Base-by-base conservation (phyloP, 2,113 vertebrate genomes). In the Brachypodius melanocephalos region DNA sequence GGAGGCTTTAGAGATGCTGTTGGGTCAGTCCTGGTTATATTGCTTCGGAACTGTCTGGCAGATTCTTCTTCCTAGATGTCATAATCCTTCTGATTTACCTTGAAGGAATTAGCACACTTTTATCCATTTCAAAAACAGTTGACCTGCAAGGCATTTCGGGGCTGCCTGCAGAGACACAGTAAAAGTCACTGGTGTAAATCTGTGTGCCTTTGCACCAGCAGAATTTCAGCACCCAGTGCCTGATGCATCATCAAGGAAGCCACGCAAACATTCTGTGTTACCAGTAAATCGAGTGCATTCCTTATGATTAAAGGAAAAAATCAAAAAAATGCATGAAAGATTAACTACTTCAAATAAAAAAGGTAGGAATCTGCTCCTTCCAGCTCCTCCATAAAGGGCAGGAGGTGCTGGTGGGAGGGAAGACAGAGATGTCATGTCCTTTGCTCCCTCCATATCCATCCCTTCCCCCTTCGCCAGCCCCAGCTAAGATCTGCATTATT, bases 1-100 rank as follows among this genome's bases (percentile, higher is more conserved):
- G 94, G 97, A 95, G 97, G 91, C 63, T 89, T 95, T 73, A 93
- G 96, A 96, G 96, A 91, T 94, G 96, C 92, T 97, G 72, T 89
- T 94, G 97, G 97, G 97, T 97, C 97, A 98, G 93, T 96, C 91
- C 93, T 92, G 83, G 91, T 71, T 89, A 81, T 74, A 95, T 87
- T 85, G 76, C 90, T 96, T 80, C 36, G 6, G 88, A 94, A 83
- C 86, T 76, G 90, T 91, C 96, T 93, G 94, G 94, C 90, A 75
- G 77, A 76, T 94, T 76, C 63, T 26, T 71, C 93, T 82, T 94
- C 78, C 92, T 92, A 80, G 89, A 95, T 95, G 75, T 89, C 85
- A 92, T 93, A 95, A 95, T 94, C 80, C 75, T 87, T 58, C 90
- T 87, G 89, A 89, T 93, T 40, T 52, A 88, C 95, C 90, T 93